phyloP scores from a whole-genome alignment of 2,113 vertebrate species.

The Caranx melampygus region DNA sequence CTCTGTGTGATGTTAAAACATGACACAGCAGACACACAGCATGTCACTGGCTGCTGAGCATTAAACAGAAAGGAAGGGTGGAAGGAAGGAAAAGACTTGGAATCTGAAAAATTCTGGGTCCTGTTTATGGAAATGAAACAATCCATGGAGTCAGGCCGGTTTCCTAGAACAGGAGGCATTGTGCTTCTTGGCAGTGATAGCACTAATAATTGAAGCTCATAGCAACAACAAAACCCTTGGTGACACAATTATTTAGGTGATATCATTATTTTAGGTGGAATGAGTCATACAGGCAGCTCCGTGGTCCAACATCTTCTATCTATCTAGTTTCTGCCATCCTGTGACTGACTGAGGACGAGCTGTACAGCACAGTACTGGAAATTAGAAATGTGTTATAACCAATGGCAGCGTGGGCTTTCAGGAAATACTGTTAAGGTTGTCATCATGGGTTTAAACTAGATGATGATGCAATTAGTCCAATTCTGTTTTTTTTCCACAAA shows the following conservation, averaged over 20 bases:
- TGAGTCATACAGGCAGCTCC: slow-evolving; percentile 14
- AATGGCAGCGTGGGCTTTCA: not conserved
- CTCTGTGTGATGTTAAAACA: slow-evolving; percentile 42
- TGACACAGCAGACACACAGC: slow-evolving; percentile 43
- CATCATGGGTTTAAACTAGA: not conserved
- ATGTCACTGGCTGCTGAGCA: slow-evolving; percentile 53
- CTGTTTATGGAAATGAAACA: slow-evolving; percentile 82
- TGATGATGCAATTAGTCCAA: not conserved
- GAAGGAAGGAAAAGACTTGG: slow-evolving; percentile 80
- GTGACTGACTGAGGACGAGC: too few species aligned
- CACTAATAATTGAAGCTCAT: slow-evolving; percentile 62
- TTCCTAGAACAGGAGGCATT: slow-evolving; percentile 77
- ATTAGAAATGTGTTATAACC: too few species aligned
- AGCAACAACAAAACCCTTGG: slow-evolving; percentile 42
- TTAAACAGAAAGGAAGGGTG: slow-evolving; percentile 80
- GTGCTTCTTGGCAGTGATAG: slow-evolving; percentile 56
- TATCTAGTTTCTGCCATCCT: too few species aligned
- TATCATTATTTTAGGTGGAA: slow-evolving; percentile 21
- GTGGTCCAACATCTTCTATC: too few species aligned
- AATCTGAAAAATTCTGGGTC: slow-evolving; percentile 77
- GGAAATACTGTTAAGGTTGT: not conserved
- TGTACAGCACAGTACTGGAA: not conserved
- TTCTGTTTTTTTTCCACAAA: not conserved
- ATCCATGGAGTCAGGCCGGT: slow-evolving; percentile 65
- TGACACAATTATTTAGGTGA: slow-evolving; percentile 39